Percentiles rank a stretch among this genome's conserved stretches.
Evolutionary conservation across 2,888 invertebrate genomes (phyloP).

Genomic region (Trimorus sp.): DNA sequence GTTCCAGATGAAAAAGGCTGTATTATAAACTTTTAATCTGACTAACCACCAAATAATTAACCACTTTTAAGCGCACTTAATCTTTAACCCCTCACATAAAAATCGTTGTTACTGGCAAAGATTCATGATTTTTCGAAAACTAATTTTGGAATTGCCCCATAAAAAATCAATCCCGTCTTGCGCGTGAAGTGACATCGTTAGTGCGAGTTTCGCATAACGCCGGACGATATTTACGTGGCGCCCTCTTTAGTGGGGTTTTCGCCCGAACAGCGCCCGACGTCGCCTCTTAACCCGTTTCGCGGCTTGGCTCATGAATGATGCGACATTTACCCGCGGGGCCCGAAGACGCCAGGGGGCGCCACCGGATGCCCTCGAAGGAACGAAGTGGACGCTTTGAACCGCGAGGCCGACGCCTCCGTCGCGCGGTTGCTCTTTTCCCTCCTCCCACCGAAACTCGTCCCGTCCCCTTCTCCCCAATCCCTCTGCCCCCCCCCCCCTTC

Average conservation of each 20-base stretch:
- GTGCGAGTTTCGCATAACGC: constrained; percentile 48
- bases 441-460: constrained; percentile 57
- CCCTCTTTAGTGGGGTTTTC: constrained; percentile 73
- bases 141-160: too few relatives aligned
- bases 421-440: constrained; percentile 45
- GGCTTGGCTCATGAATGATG: constrained; percentile 61
- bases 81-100: too few relatives aligned
- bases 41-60: too few relatives aligned
- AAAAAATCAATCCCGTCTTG: too few relatives aligned
- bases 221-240: constrained; percentile 66
- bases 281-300: constrained; percentile 76
- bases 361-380: constrained; percentile 71
- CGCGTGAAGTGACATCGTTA: constrained; percentile 47
- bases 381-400: constrained; percentile 71
- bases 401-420: constrained; percentile 54
- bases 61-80: too few relatives aligned
- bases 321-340: constrained; percentile 21
- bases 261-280: constrained; percentile 69
- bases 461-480: constrained; percentile 44
- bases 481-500: too few relatives aligned
- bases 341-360: constrained; percentile 18
- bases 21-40: too few relatives aligned
- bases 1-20: too few relatives aligned
- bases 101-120: too few relatives aligned
- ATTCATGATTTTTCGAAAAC: too few relatives aligned